Evolutionary conservation across 1,140 invertebrate genomes (phyloP).

Genomic region (Adoxophyes honmai): DNA sequence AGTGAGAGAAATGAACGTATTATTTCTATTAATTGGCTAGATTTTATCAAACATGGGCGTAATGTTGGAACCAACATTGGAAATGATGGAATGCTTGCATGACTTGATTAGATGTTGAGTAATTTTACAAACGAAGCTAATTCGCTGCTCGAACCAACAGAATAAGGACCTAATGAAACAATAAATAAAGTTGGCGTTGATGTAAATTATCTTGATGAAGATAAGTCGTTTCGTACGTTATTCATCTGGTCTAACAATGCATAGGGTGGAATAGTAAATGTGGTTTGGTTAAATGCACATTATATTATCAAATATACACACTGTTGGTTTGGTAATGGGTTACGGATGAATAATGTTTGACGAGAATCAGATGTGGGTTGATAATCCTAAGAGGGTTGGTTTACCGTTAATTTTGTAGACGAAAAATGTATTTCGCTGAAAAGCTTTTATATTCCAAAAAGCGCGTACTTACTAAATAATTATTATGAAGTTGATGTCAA

Average conservation of each 20-base stretch:
- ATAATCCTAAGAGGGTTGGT: no score
- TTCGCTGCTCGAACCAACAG: no score
- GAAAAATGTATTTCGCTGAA: no score
- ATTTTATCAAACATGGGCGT: conserved; percentile 42
- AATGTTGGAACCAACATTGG: conserved; percentile 16
- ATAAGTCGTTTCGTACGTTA: no score
- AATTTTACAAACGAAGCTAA: neutral
- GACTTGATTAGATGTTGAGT: conserved; percentile 1
- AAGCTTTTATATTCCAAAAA: no score
- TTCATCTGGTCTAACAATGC: neutral
- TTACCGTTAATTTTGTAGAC: no score
- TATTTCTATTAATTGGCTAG: conserved; percentile 49
- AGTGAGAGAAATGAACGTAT: conserved; percentile 28
- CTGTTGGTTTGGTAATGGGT: conserved; percentile 6
- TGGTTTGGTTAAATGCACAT: conserved; percentile 5
- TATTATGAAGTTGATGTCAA: no score
- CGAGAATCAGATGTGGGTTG: no score
- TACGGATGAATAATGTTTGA: neutral
- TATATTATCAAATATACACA: conserved; percentile 2
- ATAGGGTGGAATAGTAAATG: conserved; percentile 7
- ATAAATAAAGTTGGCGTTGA: no score
- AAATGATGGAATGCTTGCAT: conserved; percentile 12
- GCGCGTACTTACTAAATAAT: no score
- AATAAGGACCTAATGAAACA: no score
- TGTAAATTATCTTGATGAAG: no score